Conservation (phyloP, 2,888 invertebrate species). For the Campoletis raptor region DNA sequence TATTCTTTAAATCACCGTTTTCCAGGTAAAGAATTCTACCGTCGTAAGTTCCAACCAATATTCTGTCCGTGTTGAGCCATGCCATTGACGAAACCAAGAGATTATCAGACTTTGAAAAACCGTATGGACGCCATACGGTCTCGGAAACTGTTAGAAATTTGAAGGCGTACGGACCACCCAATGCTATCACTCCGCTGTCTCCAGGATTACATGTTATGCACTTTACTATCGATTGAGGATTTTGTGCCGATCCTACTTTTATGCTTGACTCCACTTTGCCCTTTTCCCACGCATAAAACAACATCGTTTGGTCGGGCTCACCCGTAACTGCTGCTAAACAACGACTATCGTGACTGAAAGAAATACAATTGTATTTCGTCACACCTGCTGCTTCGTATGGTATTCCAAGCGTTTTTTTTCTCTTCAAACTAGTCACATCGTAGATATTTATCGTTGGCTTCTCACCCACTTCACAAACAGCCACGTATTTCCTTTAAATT, state of each 20-base stretch:
- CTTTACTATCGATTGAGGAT: constrained; percentile 88
- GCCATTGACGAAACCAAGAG: constrained; percentile 91
- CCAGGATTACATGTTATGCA: constrained; percentile 91
- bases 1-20: constrained; percentile 92
- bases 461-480: constrained; percentile 88
- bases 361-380: constrained; percentile 89
- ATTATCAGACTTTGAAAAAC: constrained; percentile 93
- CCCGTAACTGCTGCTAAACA: constrained; percentile 92
- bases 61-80: constrained; percentile 93
- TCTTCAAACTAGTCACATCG: constrained; percentile 89
- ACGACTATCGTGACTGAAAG: constrained; percentile 94
- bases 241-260: constrained; percentile 90
- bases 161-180: constrained; percentile 89
- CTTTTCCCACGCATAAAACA: constrained; percentile 93
- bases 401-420: constrained; percentile 89
- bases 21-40: constrained; percentile 93
- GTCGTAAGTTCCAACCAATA: constrained; percentile 92
- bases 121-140: constrained; percentile 93
- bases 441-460: constrained; percentile 90
- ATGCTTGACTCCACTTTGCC: constrained; percentile 92
- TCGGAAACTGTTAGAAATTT: constrained; percentile 92
- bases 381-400: constrained; percentile 87
- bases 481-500: constrained; percentile 87
- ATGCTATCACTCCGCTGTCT: constrained; percentile 90
- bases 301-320: constrained; percentile 93